Conservation (phyloP, 1,140 invertebrate genomes). For the Zaprionus tsacasi region DNA sequence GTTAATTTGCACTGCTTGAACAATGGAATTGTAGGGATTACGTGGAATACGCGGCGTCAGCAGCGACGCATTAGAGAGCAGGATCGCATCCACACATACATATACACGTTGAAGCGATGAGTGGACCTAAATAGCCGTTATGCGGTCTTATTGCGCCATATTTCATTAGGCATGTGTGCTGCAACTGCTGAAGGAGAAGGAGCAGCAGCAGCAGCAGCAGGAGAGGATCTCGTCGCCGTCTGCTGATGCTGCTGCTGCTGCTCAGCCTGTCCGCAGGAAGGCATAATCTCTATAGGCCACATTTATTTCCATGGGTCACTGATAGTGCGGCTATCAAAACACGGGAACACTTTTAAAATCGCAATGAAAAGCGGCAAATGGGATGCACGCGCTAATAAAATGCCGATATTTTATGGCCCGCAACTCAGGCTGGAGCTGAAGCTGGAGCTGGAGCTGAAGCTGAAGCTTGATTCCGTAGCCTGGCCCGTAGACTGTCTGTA, state of each 20-base stretch:
- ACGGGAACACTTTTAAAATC: conserved; percentile 84
- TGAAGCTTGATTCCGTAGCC: not conserved
- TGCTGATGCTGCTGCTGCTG: conserved; percentile 13
- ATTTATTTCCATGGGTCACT: conserved; percentile 84
- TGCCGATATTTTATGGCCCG: conserved; percentile 80
- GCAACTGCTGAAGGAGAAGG: not conserved
- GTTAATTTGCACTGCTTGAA: conserved; percentile 73
- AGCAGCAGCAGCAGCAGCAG: not conserved
- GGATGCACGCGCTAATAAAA: conserved; percentile 83
- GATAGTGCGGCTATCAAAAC: conserved; percentile 84
- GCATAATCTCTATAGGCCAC: conserved; percentile 84
- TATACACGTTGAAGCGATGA: conserved; percentile 36
- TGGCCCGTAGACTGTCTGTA: conserved; percentile 13
- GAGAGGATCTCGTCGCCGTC: conserved; percentile 1
- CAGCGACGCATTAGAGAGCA: conserved; percentile 61
- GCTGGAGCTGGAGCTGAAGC: not conserved
- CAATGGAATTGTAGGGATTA: conserved; percentile 13
- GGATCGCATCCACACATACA: not conserved
- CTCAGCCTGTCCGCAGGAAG: conserved; percentile 46
- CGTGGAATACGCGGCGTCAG: conserved; percentile 43
- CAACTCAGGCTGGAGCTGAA: conserved; percentile 11
- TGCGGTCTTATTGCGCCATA: conserved; percentile 78
- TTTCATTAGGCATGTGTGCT: conserved; percentile 70
- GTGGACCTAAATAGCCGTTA: conserved; percentile 80
- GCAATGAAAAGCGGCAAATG: conserved; percentile 83